Percentiles rank a stretch among this genome's conserved stretches.
These are phyloP conservation scores for Aleiodes sp. DNA, from an alignment of 1,140 invertebrate species.

Conservation along the genomic window DNA sequence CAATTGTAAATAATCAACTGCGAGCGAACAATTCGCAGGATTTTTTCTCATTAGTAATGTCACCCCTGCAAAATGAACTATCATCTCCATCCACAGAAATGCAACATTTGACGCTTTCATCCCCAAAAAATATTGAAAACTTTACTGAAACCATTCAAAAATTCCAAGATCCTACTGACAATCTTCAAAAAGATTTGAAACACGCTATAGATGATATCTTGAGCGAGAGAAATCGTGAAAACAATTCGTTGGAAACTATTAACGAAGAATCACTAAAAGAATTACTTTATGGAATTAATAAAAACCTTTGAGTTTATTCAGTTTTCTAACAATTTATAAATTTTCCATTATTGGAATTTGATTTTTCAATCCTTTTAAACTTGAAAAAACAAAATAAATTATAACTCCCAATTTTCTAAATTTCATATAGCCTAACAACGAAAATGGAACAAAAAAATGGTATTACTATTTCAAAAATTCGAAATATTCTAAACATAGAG, in stretches of 20 bases:
- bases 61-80: constrained; percentile 54
- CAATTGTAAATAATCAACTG: constrained; percentile 40
- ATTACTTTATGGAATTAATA: constrained; percentile 60
- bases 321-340: too few species aligned
- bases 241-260: constrained; percentile 60
- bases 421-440: too few species aligned
- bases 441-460: too few species aligned
- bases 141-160: constrained; percentile 25
- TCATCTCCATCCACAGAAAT: constrained; percentile 63
- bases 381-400: too few species aligned
- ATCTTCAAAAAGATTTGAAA: constrained; percentile 37
- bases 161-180: constrained; percentile 31
- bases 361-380: neutral
- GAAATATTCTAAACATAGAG: too few species aligned
- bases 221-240: constrained; percentile 31
- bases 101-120: constrained; percentile 64
- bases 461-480: too few species aligned
- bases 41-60: constrained; percentile 65
- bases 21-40: constrained; percentile 51
- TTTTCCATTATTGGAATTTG: neutral
- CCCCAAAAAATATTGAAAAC: constrained; percentile 45
- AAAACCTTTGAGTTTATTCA: constrained; percentile 41
- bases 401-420: too few species aligned
- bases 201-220: constrained; percentile 41
- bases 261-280: constrained; percentile 68